Conservation (phyloP, 2,797 vertebrate species). For the Gobionotothen gibberifrons region DNA sequence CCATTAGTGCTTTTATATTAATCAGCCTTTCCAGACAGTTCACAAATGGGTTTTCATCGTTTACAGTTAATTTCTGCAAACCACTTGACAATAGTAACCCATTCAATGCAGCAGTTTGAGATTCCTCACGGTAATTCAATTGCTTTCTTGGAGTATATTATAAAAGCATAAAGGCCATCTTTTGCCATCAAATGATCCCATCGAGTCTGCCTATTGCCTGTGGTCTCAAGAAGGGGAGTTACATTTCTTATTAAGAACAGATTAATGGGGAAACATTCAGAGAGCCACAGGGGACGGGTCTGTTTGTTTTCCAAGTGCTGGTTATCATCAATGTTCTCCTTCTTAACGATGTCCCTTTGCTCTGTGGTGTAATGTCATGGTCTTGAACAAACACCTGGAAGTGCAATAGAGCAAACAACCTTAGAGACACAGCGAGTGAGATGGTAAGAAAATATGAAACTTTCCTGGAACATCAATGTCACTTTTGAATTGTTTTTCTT, state of each 20-base stretch:
- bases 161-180: conserved; percentile 26
- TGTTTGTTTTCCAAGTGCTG: conserved; percentile 70
- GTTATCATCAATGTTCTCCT: conserved; percentile 43
- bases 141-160: conserved; percentile 29
- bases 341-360: conserved; percentile 55
- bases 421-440: background rate
- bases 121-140: conserved; percentile 50
- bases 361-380: conserved; percentile 50
- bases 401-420: conserved; percentile 3
- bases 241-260: conserved; percentile 63
- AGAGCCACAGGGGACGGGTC: conserved; percentile 47
- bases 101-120: conserved; percentile 24
- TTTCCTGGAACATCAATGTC: background rate
- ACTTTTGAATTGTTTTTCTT: background rate
- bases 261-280: conserved; percentile 68
- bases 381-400: conserved; percentile 16
- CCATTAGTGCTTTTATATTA: conserved; percentile 43
- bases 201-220: conserved; percentile 26
- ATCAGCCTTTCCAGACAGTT: conserved; percentile 18
- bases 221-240: conserved; percentile 38
- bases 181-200: conserved; percentile 39
- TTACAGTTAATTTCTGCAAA: conserved; percentile 41
- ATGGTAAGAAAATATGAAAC: conserved; percentile 7
- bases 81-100: conserved; percentile 26
- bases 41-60: conserved; percentile 47